Conservation (phyloP, 2,888 invertebrate genomes). For the Augiades crinisus region DNA sequence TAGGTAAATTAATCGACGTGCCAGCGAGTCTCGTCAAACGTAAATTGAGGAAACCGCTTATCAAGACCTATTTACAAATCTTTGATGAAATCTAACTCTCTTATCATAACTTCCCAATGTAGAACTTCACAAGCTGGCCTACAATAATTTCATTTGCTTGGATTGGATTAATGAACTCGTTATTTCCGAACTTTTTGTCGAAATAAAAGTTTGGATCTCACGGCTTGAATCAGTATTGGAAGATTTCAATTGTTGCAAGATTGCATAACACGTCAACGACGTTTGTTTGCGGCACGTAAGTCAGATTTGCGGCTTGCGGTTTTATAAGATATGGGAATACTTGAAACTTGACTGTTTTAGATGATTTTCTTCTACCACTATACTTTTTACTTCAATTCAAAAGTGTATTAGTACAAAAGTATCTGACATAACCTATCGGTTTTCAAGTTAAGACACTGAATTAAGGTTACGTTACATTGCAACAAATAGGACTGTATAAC, state of each 20-base stretch:
- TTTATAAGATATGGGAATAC: neutral
- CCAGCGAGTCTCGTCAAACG: slow-evolving; percentile 55
- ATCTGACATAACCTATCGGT: too few relatives aligned
- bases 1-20: slow-evolving; percentile 67
- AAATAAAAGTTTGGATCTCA: too few relatives aligned
- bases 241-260: slow-evolving; percentile 3
- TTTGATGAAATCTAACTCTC: slow-evolving; percentile 59
- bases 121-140: neutral
- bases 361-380: too few relatives aligned
- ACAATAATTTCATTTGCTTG: too few relatives aligned
- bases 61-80: slow-evolving; percentile 61
- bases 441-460: too few relatives aligned
- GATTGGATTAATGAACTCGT: neutral
- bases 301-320: neutral
- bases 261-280: slow-evolving; percentile 4
- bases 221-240: too few relatives aligned
- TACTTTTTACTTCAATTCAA: too few relatives aligned
- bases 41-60: slow-evolving; percentile 74
- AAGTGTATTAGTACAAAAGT: too few relatives aligned
- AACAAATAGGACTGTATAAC: too few relatives aligned
- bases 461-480: too few relatives aligned
- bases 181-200: neutral
- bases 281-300: neutral
- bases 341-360: neutral
- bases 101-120: slow-evolving; percentile 9